phyloP scores from a whole-genome alignment of 2,113 vertebrate species.

The Hoplias malabaricus region DNA sequence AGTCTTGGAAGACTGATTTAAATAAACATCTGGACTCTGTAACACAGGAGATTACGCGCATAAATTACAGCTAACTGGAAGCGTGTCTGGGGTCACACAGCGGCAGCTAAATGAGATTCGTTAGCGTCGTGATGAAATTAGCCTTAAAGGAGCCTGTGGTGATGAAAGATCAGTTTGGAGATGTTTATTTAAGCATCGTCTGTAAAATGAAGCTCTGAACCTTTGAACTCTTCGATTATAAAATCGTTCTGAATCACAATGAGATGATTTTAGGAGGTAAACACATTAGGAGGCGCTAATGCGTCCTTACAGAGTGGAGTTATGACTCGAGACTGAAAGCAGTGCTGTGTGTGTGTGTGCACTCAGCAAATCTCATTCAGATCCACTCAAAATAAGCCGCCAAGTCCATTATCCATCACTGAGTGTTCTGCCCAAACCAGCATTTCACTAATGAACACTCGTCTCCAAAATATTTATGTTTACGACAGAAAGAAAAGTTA shows the following conservation, averaged over 20 bases:
- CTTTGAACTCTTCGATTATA: conserved; percentile 1
- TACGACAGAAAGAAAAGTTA: too few species aligned
- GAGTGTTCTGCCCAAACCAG: background rate
- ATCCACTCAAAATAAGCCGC: background rate
- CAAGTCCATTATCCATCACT: background rate
- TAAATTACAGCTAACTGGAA: background rate
- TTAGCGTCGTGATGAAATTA: background rate
- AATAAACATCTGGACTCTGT: background rate
- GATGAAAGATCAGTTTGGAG: background rate
- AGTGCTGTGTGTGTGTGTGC: background rate
- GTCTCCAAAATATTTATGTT: too few species aligned
- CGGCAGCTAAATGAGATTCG: background rate
- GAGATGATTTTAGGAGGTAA: conserved; percentile 3
- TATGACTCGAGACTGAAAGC: background rate
- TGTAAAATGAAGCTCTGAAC: background rate
- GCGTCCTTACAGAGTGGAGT: background rate
- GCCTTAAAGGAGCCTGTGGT: background rate
- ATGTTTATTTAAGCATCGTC: background rate
- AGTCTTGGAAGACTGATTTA: background rate
- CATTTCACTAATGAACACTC: background rate
- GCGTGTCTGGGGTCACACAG: background rate
- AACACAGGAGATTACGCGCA: background rate
- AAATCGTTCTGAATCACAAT: background rate
- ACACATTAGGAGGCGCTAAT: conserved; percentile 2
- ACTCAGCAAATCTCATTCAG: background rate